phyloP scores from a whole-genome alignment of 1,140 invertebrate species.

The Ceratina japonica region DNA sequence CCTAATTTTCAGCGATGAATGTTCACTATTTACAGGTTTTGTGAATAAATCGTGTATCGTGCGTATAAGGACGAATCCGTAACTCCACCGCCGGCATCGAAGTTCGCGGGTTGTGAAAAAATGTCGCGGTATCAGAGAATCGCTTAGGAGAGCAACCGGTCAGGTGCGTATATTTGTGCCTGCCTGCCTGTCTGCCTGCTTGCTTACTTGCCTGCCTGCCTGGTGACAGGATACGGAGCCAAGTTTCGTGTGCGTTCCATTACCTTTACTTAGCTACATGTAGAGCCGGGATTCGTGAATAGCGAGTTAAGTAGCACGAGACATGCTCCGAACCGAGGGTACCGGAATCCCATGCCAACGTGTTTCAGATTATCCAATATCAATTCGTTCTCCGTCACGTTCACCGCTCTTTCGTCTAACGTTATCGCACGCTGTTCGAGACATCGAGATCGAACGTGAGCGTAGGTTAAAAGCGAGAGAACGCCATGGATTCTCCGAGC shows the following conservation, averaged over 20 bases:
- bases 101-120: conserved; percentile 44
- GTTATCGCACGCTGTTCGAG: background rate
- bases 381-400: too few species aligned
- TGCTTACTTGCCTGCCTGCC: background rate
- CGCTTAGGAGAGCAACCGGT: conserved; percentile 50
- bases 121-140: conserved; percentile 50
- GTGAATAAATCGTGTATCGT: conserved; percentile 62
- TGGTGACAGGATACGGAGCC: conserved; percentile 43
- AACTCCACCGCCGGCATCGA: conserved; percentile 31
- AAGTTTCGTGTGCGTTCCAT: conserved; percentile 42
- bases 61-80: conserved; percentile 46
- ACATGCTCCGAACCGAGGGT: conserved; percentile 23
- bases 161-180: conserved; percentile 53
- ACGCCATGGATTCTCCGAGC: too few species aligned
- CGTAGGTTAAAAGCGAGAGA: conserved; percentile 31
- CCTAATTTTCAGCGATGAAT: conserved; percentile 72
- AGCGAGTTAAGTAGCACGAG: conserved; percentile 49
- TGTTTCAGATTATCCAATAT: too few species aligned
- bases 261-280: conserved; percentile 3
- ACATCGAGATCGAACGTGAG: conserved; percentile 6
- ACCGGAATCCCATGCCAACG: conserved; percentile 1
- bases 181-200: too few species aligned
- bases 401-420: background rate
- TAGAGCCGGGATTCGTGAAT: conserved; percentile 46
- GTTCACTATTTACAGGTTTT: conserved; percentile 70